Percentiles rank a stretch among this genome's conserved stretches.
Conservation (phyloP, 1,140 invertebrate genomes). For the Pristionchus pacificus region DNA sequence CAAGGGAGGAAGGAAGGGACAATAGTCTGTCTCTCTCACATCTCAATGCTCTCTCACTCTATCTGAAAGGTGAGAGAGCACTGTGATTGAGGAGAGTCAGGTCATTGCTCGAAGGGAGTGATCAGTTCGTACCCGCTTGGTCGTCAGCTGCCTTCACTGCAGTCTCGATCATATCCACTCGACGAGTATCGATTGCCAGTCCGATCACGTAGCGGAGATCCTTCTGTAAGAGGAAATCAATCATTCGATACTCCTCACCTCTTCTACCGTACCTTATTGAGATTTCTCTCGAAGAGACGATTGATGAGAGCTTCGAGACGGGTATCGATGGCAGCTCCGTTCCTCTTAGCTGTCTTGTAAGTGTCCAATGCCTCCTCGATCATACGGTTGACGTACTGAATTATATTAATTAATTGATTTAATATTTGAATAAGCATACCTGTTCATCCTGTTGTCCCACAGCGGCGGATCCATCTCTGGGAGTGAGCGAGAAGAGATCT, state of each 20-base stretch:
- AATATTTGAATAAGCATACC: conserved; percentile 20
- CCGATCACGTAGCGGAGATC: conserved; percentile 50
- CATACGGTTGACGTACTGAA: conserved; percentile 72
- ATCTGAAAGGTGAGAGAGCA: no score
- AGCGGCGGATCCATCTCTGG: conserved; percentile 83
- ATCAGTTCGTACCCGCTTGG: conserved; percentile 27
- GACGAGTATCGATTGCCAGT: conserved; percentile 45
- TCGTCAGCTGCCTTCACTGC: conserved; percentile 44
- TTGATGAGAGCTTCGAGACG: conserved; percentile 88
- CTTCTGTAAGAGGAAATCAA: not conserved
- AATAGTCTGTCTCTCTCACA: no score
- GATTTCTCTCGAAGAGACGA: conserved; percentile 81
- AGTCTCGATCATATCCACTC: conserved; percentile 50
- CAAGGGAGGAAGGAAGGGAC: no score
- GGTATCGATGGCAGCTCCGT: conserved; percentile 69
- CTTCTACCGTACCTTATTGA: conserved; percentile 25
- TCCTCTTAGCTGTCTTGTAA: conserved; percentile 54
- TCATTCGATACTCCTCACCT: no score
- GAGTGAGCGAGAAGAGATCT: conserved; percentile 69
- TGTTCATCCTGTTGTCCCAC: conserved; percentile 64
- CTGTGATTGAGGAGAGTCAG: no score
- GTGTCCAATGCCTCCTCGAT: conserved; percentile 61
- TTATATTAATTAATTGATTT: conserved; percentile 70
- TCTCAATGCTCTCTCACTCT: no score
- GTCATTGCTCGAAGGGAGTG: no score